A percentile compares a stretch with the other conserved stretches of the same genome.
phyloP scores from a whole-genome alignment of 2,888 invertebrate species.

The Tetropium fuscum region DNA sequence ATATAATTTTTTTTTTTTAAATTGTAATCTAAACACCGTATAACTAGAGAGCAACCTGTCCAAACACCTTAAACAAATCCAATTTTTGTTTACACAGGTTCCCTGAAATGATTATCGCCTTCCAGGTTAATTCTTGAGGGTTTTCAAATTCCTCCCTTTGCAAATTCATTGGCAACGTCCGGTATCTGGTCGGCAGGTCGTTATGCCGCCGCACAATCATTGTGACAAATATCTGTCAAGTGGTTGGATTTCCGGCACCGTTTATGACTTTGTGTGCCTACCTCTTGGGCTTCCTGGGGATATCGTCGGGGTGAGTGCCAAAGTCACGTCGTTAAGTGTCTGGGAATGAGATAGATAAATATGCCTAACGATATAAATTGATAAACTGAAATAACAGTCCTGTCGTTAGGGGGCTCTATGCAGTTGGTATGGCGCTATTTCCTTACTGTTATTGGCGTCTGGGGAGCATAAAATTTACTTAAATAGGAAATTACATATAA shows the following conservation, averaged over 20 bases:
- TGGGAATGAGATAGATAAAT: too few relatives aligned
- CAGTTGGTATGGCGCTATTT: too few relatives aligned
- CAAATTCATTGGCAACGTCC: constrained; percentile 10
- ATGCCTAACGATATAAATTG: too few relatives aligned
- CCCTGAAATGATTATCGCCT: background rate
- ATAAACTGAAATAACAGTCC: too few relatives aligned
- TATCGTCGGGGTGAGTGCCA: background rate
- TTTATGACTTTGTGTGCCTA: constrained; percentile 18
- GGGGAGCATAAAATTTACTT: too few relatives aligned
- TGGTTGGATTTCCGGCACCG: constrained; percentile 30
- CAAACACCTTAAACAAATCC: background rate
- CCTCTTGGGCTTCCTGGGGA: constrained; percentile 23
- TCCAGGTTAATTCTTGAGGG: constrained; percentile 2
- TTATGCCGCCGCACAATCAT: constrained; percentile 13
- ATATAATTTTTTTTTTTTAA: too few relatives aligned
- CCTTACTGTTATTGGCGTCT: too few relatives aligned
- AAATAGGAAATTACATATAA: too few relatives aligned
- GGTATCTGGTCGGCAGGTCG: constrained; percentile 13
- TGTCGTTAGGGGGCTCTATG: too few relatives aligned
- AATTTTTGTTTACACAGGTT: background rate
- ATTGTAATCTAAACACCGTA: too few relatives aligned
- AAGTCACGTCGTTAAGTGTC: constrained; percentile 20
- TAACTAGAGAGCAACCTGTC: too few relatives aligned
- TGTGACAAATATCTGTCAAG: constrained; percentile 34
- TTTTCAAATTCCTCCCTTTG: constrained; percentile 6